Conservation (phyloP, 2,113 vertebrate species). For the Saguinus imperator region DNA sequence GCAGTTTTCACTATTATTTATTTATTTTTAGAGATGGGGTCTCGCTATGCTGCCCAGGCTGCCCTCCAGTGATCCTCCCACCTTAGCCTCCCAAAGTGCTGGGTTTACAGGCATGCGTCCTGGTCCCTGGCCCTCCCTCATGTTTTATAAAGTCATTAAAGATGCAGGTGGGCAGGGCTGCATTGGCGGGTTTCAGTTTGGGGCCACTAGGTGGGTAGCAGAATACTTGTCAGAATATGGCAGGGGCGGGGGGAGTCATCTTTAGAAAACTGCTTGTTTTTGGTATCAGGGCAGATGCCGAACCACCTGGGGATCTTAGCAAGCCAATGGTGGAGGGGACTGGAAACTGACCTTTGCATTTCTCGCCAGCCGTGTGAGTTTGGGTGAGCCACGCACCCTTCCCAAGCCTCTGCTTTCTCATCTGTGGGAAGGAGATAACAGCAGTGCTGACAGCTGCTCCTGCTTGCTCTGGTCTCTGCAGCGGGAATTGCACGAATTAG, state of each 20-base stretch:
- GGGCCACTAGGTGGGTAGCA: too few species aligned
- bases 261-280: neutral
- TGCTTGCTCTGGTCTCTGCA: neutral
- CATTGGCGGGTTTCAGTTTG: fast-evolving
- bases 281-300: fast-evolving
- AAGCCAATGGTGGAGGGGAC: neutral
- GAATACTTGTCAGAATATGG: neutral
- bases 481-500: fast-evolving
- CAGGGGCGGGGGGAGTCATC: neutral
- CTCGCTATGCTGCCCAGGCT: too few species aligned
- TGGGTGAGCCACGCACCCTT: fast-evolving
- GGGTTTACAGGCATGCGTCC: too few species aligned
- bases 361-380: neutral
- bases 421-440: neutral
- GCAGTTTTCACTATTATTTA: too few species aligned
- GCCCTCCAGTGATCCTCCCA: too few species aligned
- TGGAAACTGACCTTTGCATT: neutral
- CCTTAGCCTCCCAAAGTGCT: too few species aligned
- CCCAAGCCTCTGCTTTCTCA: neutral
- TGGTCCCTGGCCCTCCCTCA: too few species aligned
- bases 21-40: too few species aligned
- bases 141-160: neutral
- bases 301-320: neutral
- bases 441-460: fast-evolving
- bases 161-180: neutral